Evolutionary conservation across 2,797 vertebrate genomes (phyloP), one percentile per base, ranked within the genome.

Genomic region (Sebastes variabilis): DNA sequence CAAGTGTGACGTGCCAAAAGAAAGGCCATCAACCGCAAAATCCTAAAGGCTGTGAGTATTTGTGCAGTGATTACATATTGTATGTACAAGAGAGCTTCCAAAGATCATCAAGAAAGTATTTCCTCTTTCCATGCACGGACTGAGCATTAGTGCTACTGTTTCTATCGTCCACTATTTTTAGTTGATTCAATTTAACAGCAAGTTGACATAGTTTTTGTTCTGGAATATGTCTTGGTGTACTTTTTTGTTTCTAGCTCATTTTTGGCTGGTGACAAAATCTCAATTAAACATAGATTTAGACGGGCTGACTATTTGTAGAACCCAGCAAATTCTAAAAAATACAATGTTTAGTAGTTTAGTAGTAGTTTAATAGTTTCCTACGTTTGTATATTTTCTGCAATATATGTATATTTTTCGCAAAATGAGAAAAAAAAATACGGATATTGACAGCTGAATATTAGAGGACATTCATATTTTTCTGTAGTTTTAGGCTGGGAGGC

Each of bases 11-110:
- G 38, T 4, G 4, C 56, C 54, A n/a, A 67, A 24, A 66, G 66
- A 38, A 77, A 36, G 24, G 69, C 49, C 65, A 77, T 55, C 52
- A 83, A 75, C 80, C 29, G 46, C 71, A 70, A 64, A 71, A 83
- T 85, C 78, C 70, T 20, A 36, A 67, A 81, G 87, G 92, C 87
- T 90, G 92, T 87, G 88, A 91, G 87, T 71, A 86, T 92, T 92
- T 87, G 81, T 82, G 34, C 12, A 49, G 22, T 13, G 16, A 60
- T 49, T 42, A 24, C 55, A 54, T 10, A 16, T 3, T 38, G 38
- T 14, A 52, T n/a, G 30, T 38, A 42, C 20, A 46, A 13, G 20
- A 29, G 38, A 58, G 14, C 32, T 24, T 52, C 1, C 22, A 5
- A 16, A 49, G 36, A 30, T 12, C 8, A 18, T 4, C 9, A 11